phyloP scores from a whole-genome alignment of 2,888 invertebrate species.

The Terebella lapidaria region DNA sequence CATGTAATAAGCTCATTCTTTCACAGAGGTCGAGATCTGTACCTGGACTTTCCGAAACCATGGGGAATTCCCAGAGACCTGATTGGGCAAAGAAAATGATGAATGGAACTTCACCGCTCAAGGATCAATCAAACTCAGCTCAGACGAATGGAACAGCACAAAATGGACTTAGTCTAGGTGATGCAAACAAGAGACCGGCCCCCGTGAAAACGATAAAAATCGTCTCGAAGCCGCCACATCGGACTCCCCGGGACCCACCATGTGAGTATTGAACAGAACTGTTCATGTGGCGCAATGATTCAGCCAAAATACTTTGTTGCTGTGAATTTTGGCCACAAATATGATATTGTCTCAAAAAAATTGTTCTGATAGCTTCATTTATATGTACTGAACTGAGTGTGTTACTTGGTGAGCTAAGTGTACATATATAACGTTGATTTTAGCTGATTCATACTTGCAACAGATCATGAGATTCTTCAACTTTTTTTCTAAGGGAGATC shows the following conservation, averaged over 20 bases:
- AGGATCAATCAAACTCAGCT: background rate
- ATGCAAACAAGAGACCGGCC: background rate
- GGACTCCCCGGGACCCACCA: conserved; percentile 11
- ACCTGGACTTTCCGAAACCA: background rate
- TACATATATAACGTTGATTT: too few relatives aligned
- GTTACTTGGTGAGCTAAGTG: too few relatives aligned
- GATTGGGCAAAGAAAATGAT: conserved; percentile 10
- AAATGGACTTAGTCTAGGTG: background rate
- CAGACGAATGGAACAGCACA: background rate
- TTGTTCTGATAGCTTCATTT: too few relatives aligned
- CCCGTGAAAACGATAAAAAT: background rate
- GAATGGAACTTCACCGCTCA: background rate
- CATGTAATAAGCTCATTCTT: too few relatives aligned
- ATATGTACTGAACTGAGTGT: too few relatives aligned
- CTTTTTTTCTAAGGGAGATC: too few relatives aligned
- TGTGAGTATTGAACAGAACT: conserved; percentile 8
- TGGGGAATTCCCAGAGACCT: conserved; percentile 2
- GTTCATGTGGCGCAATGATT: too few relatives aligned
- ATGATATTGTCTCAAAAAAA: too few relatives aligned
- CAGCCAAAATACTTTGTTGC: too few relatives aligned
- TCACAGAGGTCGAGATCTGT: background rate
- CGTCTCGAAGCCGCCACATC: background rate
- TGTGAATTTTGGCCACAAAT: too few relatives aligned
- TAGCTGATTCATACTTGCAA: too few relatives aligned
- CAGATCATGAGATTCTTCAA: too few relatives aligned